These are phyloP conservation scores for Arizona elegans DNA, from an alignment of 2,113 vertebrate species.

Conservation along the genomic window DNA sequence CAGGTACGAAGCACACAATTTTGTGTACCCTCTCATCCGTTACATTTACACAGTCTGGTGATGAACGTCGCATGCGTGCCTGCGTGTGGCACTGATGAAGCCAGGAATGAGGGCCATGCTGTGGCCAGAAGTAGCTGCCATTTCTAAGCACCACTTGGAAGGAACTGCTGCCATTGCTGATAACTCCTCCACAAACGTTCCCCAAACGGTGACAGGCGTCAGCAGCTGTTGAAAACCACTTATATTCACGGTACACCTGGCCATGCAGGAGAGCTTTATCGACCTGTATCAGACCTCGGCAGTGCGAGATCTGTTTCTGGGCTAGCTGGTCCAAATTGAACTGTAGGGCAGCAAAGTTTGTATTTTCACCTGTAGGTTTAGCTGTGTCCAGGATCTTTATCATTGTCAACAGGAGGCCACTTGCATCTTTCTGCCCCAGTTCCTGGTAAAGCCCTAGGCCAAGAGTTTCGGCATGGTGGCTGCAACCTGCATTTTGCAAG, in stretches of 20 bases:
- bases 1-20: slow-evolving; percentile 76
- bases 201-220: slow-evolving; percentile 66
- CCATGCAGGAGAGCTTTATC: slow-evolving; percentile 59
- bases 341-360: slow-evolving; percentile 58
- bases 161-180: slow-evolving; percentile 22
- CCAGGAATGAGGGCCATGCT: slow-evolving; percentile 58
- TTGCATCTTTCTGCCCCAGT: slow-evolving; percentile 64
- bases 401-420: slow-evolving; percentile 70
- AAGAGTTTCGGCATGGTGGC: slow-evolving; percentile 59
- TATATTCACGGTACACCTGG: not conserved
- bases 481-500: slow-evolving; percentile 72
- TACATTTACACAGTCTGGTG: slow-evolving; percentile 61
- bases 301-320: not conserved
- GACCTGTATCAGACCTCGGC: slow-evolving; percentile 63
- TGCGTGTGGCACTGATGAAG: slow-evolving; percentile 48
- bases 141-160: slow-evolving; percentile 58
- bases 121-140: slow-evolving; percentile 51
- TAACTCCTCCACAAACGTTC: slow-evolving; percentile 71
- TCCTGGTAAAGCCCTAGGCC: slow-evolving; percentile 60
- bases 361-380: not conserved
- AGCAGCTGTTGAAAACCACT: not conserved
- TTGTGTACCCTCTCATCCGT: slow-evolving; percentile 70
- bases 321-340: slow-evolving; percentile 72
- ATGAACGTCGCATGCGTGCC: slow-evolving; percentile 35
- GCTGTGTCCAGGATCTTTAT: slow-evolving; percentile 52